Conservation (phyloP, 2,888 invertebrate genomes). For the Ditylenchus weischeri region DNA sequence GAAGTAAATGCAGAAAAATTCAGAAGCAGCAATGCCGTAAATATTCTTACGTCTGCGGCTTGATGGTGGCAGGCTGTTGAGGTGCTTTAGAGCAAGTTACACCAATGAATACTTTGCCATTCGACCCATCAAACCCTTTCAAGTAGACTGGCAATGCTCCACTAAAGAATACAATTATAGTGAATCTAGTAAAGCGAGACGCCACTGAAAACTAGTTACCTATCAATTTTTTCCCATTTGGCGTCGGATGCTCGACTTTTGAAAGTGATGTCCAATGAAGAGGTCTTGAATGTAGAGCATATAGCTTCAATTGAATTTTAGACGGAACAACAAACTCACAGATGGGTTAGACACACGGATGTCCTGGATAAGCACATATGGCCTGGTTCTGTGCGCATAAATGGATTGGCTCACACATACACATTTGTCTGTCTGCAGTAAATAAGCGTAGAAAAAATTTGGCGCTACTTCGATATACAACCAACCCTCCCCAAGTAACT, state of each 20-base stretch:
- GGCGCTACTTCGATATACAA: too few relatives aligned
- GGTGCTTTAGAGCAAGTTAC: slow-evolving; percentile 45
- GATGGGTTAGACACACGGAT: slow-evolving; percentile 49
- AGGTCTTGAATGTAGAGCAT: slow-evolving; percentile 9
- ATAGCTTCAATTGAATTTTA: neutral
- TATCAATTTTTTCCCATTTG: slow-evolving; percentile 14
- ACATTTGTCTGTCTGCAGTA: slow-evolving; percentile 46
- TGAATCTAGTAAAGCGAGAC: too few relatives aligned
- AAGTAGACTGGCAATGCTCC: slow-evolving; percentile 22
- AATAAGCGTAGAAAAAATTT: slow-evolving; percentile 28
- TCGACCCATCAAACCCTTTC: slow-evolving; percentile 12
- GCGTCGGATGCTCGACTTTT: slow-evolving; percentile 6
- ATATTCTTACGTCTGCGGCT: slow-evolving; percentile 15
- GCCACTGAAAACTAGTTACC: neutral
- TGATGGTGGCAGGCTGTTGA: slow-evolving; percentile 19
- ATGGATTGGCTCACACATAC: slow-evolving; percentile 41
- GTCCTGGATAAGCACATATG: slow-evolving; percentile 44
- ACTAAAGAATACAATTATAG: slow-evolving; percentile 13
- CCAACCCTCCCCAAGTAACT: too few relatives aligned
- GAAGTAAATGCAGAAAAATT: too few relatives aligned
- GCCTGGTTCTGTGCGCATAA: slow-evolving; percentile 45
- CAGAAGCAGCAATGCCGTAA: too few relatives aligned
- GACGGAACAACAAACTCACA: slow-evolving; percentile 22
- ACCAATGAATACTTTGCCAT: slow-evolving; percentile 23
- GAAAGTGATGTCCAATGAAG: slow-evolving; percentile 15